phyloP scores from a whole-genome alignment of 2,888 invertebrate genomes.

The Euzetes globulus region DNA sequence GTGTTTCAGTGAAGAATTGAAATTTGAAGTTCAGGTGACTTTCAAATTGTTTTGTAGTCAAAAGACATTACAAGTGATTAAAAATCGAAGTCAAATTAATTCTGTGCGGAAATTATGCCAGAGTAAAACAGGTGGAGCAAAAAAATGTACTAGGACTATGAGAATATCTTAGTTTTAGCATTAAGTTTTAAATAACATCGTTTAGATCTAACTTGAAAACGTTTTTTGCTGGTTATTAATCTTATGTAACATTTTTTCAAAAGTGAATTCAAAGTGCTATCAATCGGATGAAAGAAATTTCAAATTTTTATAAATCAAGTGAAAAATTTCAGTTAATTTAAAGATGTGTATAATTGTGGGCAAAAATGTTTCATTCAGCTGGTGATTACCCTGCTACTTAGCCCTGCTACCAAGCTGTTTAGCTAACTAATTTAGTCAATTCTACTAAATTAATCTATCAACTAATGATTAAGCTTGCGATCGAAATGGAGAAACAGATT shows the following conservation, averaged over 20 bases:
- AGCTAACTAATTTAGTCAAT: no score
- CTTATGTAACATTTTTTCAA: background rate
- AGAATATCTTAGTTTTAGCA: no score
- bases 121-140: no score
- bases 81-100: no score
- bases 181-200: no score
- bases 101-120: no score
- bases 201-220: no score
- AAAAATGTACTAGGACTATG: no score
- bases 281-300: background rate
- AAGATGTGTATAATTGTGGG: slow-evolving; percentile 6
- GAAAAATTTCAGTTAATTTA: background rate
- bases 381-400: background rate
- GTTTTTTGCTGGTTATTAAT: background rate
- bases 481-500: background rate
- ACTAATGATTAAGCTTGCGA: background rate
- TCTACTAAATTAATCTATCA: no score
- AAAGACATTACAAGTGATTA: background rate
- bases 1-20: background rate
- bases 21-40: background rate
- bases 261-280: background rate
- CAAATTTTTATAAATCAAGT: background rate
- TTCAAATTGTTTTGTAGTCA: background rate
- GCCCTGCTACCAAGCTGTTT: background rate
- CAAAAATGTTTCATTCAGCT: background rate